phyloP scores from a whole-genome alignment of 2,888 invertebrate species.

The Galeruca laticollis region DNA sequence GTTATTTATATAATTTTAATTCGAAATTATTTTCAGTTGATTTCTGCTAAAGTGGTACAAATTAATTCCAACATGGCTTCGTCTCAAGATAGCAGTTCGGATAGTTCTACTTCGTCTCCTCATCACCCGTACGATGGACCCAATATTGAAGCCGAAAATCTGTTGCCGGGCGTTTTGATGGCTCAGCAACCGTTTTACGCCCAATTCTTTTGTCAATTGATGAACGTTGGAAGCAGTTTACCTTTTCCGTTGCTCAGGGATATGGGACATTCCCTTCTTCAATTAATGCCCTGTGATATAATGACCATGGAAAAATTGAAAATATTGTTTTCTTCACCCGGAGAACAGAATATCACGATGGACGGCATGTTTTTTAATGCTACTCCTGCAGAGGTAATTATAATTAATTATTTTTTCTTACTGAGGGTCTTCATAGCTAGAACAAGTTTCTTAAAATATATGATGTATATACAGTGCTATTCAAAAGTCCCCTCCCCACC shows the following conservation, averaged over 20 bases:
- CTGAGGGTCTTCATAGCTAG: too few species aligned
- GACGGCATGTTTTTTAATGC: slow-evolving; percentile 78
- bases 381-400: slow-evolving; percentile 77
- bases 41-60: slow-evolving; percentile 84
- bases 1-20: too few species aligned
- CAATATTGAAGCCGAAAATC: slow-evolving; percentile 86
- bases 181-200: slow-evolving; percentile 83
- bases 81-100: slow-evolving; percentile 93
- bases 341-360: slow-evolving; percentile 67
- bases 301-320: slow-evolving; percentile 70
- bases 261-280: slow-evolving; percentile 82
- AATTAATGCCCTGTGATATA: slow-evolving; percentile 81
- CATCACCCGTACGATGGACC: slow-evolving; percentile 86
- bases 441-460: too few species aligned
- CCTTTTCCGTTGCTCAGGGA: slow-evolving; percentile 85
- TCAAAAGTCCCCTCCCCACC: too few species aligned
- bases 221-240: slow-evolving; percentile 88
- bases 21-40: slow-evolving; percentile 71
- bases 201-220: slow-evolving; percentile 86
- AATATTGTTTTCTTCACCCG: slow-evolving; percentile 68
- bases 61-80: slow-evolving; percentile 79
- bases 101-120: slow-evolving; percentile 93
- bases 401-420: neutral
- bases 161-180: slow-evolving; percentile 91
- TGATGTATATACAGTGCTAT: too few species aligned